A percentile compares a stretch with the other conserved stretches of the same genome.
Conservation (phyloP, 2,888 invertebrate genomes). For the Drosophila acutilabella region DNA sequence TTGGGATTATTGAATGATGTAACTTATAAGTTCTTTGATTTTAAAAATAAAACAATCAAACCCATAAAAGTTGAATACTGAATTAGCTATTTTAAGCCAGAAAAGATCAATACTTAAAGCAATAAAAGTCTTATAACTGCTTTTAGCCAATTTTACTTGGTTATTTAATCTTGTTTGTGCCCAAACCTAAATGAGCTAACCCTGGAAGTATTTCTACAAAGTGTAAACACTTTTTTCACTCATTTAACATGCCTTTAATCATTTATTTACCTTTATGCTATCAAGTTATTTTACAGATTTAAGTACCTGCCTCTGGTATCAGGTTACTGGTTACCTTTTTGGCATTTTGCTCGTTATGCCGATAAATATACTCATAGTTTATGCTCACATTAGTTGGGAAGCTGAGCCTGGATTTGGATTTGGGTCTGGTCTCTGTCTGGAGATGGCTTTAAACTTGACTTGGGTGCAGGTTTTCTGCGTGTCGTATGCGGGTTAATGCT, state of each 20-base stretch:
- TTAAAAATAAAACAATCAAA: neutral
- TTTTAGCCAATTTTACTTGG: neutral
- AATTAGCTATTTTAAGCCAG: too few relatives aligned
- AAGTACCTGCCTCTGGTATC: conserved; percentile 38
- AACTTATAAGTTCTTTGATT: neutral
- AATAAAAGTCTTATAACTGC: too few relatives aligned
- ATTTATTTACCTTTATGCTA: conserved; percentile 28
- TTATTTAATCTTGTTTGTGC: neutral
- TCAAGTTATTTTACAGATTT: conserved; percentile 11
- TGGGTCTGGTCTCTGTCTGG: conserved; percentile 1
- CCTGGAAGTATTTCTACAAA: neutral
- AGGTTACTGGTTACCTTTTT: conserved; percentile 41
- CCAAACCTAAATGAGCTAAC: conserved; percentile 17
- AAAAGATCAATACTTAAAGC: too few relatives aligned
- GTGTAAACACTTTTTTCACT: neutral
- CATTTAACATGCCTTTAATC: conserved; percentile 21
- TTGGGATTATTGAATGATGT: neutral
- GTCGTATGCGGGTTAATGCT: conserved; percentile 59
- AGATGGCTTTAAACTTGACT: conserved; percentile 6
- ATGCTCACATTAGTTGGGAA: conserved; percentile 39
- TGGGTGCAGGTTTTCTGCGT: conserved; percentile 13
- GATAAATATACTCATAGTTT: conserved; percentile 25
- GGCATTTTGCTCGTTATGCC: conserved; percentile 20
- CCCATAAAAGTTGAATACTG: too few relatives aligned
- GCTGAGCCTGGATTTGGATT: neutral